Percentiles rank a stretch among this genome's conserved stretches.
Conservation (phyloP, 1,140 invertebrate species). For the Nixonia krombeini region DNA sequence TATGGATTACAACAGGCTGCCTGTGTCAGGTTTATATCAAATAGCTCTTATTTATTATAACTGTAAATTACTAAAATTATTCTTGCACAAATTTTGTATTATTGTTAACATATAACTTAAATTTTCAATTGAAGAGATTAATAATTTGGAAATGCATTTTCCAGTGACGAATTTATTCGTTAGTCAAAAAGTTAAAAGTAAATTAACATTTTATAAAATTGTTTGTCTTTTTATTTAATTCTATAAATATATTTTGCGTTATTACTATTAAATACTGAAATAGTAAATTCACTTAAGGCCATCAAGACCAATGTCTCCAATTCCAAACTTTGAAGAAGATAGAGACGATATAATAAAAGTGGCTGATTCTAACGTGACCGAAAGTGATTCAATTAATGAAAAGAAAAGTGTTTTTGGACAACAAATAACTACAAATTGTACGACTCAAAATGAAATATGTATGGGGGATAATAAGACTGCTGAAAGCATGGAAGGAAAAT, state of each 20-base stretch:
- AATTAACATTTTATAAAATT: no score
- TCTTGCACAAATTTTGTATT: background rate
- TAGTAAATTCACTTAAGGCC: conserved; percentile 69
- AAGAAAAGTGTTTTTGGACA: no score
- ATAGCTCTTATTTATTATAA: conserved; percentile 13
- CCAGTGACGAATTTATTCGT: no score
- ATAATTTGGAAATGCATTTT: no score
- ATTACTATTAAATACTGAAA: background rate
- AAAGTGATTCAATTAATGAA: conserved; percentile 54
- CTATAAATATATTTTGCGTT: background rate
- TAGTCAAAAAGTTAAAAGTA: no score
- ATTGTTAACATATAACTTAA: no score
- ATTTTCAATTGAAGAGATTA: no score
- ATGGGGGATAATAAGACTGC: conserved; percentile 64
- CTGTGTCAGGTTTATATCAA: conserved; percentile 78
- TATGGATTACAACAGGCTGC: conserved; percentile 88
- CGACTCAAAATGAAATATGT: conserved; percentile 43
- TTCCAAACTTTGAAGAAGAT: conserved; percentile 77
- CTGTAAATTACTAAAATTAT: conserved; percentile 14
- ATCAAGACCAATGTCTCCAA: conserved; percentile 85
- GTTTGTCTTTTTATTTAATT: no score
- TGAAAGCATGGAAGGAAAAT: conserved; percentile 68
- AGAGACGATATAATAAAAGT: conserved; percentile 60
- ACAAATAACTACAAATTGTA: conserved; percentile 48
- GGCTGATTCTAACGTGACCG: conserved; percentile 60